phyloP scores from a whole-genome alignment of 1,140 invertebrate genomes.

The Drosophila ficusphila region DNA sequence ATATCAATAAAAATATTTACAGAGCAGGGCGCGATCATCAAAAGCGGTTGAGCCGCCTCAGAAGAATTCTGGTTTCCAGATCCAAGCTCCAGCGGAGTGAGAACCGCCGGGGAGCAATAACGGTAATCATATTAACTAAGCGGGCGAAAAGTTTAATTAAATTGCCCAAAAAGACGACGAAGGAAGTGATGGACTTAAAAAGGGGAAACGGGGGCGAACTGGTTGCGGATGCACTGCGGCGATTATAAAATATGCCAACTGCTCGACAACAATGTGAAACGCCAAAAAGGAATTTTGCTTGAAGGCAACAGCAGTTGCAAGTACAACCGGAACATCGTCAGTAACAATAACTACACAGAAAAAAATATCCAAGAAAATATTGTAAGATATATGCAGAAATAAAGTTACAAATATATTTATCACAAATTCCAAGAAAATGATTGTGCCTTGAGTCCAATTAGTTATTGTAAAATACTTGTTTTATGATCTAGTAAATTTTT shows the following conservation, averaged over 20 bases:
- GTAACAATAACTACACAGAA: conserved; percentile 6
- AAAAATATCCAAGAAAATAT: conserved; percentile 7
- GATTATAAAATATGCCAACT: conserved; percentile 63
- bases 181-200: conserved; percentile 9
- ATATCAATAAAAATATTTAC: conserved; percentile 69
- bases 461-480: no score
- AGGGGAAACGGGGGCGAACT: conserved; percentile 6
- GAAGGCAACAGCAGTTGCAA: conserved; percentile 36
- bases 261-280: conserved; percentile 63
- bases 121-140: conserved; percentile 74
- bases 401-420: no score
- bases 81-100: not conserved
- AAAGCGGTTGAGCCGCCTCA: conserved; percentile 42
- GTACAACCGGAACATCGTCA: conserved; percentile 14
- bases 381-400: no score
- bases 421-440: no score
- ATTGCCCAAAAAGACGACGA: conserved; percentile 57
- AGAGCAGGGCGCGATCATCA: conserved; percentile 49
- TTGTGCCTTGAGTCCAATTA: no score
- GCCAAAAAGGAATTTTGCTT: conserved; percentile 70
- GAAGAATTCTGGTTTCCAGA: conserved; percentile 6
- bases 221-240: conserved; percentile 59
- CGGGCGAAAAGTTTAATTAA: conserved; percentile 64
- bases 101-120: conserved; percentile 22
- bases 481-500: not conserved